phyloP scores from a whole-genome alignment of 2,888 invertebrate species.

The Mayetiola destructor region DNA sequence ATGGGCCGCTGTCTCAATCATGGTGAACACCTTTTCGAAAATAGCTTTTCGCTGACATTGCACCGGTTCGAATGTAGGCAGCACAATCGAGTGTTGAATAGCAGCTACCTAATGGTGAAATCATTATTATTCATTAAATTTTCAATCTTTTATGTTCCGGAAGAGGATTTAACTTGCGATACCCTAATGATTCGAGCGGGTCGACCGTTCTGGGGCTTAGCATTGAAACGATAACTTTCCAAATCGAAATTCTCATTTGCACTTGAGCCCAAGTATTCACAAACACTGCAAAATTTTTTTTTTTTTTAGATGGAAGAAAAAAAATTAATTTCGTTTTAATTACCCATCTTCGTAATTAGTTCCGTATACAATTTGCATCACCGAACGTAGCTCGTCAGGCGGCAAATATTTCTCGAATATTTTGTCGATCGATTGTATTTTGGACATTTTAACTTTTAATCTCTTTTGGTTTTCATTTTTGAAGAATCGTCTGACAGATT shows the following conservation, averaged over 20 bases:
- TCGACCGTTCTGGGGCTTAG: neutral
- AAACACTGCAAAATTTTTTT: neutral
- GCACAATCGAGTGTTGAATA: constrained; percentile 74
- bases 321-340: neutral
- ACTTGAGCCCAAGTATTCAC: neutral
- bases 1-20: constrained; percentile 59
- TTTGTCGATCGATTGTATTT: neutral
- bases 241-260: neutral
- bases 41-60: constrained; percentile 62
- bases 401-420: neutral
- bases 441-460: too few relatives aligned
- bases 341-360: neutral
- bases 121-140: neutral
- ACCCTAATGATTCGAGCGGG: neutral
- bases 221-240: neutral
- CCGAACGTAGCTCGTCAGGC: neutral
- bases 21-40: constrained; percentile 52
- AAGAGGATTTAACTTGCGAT: too few relatives aligned
- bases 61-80: constrained; percentile 59
- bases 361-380: neutral
- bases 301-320: neutral
- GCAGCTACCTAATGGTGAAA: constrained; percentile 40
- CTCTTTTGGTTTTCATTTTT: too few relatives aligned
- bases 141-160: neutral
- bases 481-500: too few relatives aligned